These are phyloP conservation scores for Belonocnema kinseyi DNA, from an alignment of 1,140 invertebrate genomes.

Conservation along the genomic window DNA sequence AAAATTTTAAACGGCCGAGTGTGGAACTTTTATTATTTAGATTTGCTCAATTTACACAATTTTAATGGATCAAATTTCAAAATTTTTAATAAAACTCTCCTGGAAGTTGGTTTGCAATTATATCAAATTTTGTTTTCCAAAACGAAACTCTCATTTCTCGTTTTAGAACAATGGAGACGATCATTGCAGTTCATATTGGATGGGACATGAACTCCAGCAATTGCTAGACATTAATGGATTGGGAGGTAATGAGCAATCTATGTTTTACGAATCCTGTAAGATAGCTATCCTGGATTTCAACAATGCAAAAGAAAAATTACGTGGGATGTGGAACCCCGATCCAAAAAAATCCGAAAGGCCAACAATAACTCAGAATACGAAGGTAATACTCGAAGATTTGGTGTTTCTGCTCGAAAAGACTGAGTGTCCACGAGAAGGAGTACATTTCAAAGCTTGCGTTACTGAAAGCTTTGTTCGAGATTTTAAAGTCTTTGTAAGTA, in stretches of 20 bases:
- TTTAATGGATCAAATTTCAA: background rate
- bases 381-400: constrained; percentile 53
- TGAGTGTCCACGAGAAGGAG: background rate
- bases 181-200: constrained; percentile 50
- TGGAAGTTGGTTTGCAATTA: too few relatives aligned
- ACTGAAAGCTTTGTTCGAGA: constrained; percentile 43
- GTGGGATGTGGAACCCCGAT: background rate
- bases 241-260: background rate
- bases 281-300: constrained; percentile 41
- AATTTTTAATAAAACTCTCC: background rate
- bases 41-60: background rate
- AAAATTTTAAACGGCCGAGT: too few relatives aligned
- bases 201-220: constrained; percentile 43
- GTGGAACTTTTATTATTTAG: too few relatives aligned
- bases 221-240: constrained; percentile 50
- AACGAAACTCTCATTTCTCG: background rate
- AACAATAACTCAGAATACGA: constrained; percentile 35
- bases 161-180: background rate
- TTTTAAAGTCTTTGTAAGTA: constrained; percentile 30
- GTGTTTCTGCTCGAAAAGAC: constrained; percentile 48
- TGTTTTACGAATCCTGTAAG: constrained; percentile 30
- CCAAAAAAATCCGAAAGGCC: background rate
- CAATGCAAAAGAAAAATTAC: constrained; percentile 43
- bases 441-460: constrained; percentile 58
- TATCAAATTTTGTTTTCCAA: background rate